Evolutionary conservation across 2,888 invertebrate species (phyloP), one percentile per base, ranked within the genome.

Genomic region (Molorchus minor): DNA sequence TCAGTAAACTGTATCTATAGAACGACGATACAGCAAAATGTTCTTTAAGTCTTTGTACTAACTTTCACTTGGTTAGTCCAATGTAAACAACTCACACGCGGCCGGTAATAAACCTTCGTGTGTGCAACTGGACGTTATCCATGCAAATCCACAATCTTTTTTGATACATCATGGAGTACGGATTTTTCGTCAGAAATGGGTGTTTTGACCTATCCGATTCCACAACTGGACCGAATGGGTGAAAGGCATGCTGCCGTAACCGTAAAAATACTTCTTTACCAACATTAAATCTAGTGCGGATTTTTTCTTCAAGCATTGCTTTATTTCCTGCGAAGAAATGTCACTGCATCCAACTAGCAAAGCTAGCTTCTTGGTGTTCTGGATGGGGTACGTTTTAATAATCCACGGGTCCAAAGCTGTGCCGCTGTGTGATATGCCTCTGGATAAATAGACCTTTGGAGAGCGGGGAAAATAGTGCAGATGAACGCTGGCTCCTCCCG

Each of bases 71-170:
- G n/a, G n/a, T n/a, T n/a, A n/a, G n/a, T n/a, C n/a, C n/a, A n/a
- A n/a, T n/a, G n/a, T n/a, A n/a, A n/a, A n/a, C n/a, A 16, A 68
- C 72, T 66, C 78, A 89, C 89, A 83, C 72, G 86, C 86, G 40
- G 86, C 87, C 19, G 89, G 89, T 69, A 87, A 88, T n/a, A 89
- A 81, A 56, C 91, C 91, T 75, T 92, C 92, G 55, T 90, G 86
- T 10, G 86, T 84, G 0, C 87, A 85, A 43, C 88, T 84, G 2
- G 87, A 85, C 0, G 86, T 83, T 49, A 91, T 82, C 83, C 91
- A 88, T 92, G 92, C 3, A 88, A 72, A 58, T 87, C 84, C n/a
- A 85, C 82, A 68, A 87, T 86, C 83, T 79, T 0, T 88, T 88
- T 2, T 82, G 80, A 44, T 75, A 80, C 0, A 91, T 82, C 0